Evolutionary conservation across 2,113 vertebrate genomes (phyloP), one percentile per base, ranked within the genome.

Genomic region (Blennius ocellaris): DNA sequence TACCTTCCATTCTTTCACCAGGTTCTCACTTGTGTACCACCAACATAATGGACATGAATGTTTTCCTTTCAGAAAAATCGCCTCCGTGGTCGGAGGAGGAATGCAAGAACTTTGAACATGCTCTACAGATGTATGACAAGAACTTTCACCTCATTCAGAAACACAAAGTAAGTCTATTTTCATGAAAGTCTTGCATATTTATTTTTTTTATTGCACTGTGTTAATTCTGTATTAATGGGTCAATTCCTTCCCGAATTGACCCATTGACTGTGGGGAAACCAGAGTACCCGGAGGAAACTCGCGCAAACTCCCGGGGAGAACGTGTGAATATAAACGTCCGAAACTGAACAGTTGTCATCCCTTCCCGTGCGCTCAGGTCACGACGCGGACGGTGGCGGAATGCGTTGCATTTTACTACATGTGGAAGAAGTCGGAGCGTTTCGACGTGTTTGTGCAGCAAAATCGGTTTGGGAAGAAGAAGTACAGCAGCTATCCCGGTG

Each of bases 341-440:
- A 30, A 30, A 30, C 21, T 30, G 21, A 30, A 30, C 21, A 4
- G 21, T 30, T 4, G 21, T 56, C 38, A 1, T 0, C 9, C 4
- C 12, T 3, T 62, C 59, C 14, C 1, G 30, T 14, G 7, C 57
- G 8, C 51, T 59, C 74, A 99, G 98, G 97, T 99, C 75, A 94
- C 93, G 81, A 96, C 94, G 64, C 94, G 97, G 87, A 97, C 96
- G 2, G 98, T 99, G 68, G 95, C 97, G 43, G 97, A 99, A 86
- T 99, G 98, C 88, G 97, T 99, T 30, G 96, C 97, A 6, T 99
- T 99, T 91, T 99, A 99, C 81, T 99, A 99, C 81, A 97, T 98
- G 95, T 99, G 98, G 98, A 99, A 99, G 11, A 99, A 99, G 89
- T 99, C 98, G 0, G 98, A 99, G 87, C 96, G 98, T 48, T 97